phyloP scores from a whole-genome alignment of 2,797 vertebrate genomes.

The Danio tinwini region DNA sequence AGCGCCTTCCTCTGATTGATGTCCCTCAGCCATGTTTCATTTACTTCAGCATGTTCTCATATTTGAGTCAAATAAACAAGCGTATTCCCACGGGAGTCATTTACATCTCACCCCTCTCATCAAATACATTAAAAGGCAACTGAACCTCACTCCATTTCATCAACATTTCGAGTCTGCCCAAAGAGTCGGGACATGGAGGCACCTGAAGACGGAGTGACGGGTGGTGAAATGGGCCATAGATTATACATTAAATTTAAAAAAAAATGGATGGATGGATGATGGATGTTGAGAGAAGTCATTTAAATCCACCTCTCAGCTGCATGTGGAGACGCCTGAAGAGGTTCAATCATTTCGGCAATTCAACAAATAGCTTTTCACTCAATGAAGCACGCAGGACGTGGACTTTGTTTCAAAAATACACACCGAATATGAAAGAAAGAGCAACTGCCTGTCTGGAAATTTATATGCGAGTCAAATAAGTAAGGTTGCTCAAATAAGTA shows the following conservation, averaged over 20 bases:
- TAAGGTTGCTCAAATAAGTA: neutral
- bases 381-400: slow-evolving; percentile 44
- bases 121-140: slow-evolving; percentile 48
- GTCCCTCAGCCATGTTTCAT: slow-evolving; percentile 64
- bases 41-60: slow-evolving; percentile 60
- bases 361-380: slow-evolving; percentile 60
- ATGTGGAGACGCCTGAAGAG: slow-evolving; percentile 50
- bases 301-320: slow-evolving; percentile 54
- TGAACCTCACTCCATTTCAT: slow-evolving; percentile 42
- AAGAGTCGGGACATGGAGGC: slow-evolving; percentile 40
- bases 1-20: slow-evolving; percentile 57
- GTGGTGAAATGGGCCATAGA: slow-evolving; percentile 56
- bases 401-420: slow-evolving; percentile 55
- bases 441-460: slow-evolving; percentile 1
- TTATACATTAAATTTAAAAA: slow-evolving; percentile 56
- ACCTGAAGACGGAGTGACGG: slow-evolving; percentile 45
- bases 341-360: slow-evolving; percentile 61
- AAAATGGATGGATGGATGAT: slow-evolving; percentile 59
- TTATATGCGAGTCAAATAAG: neutral
- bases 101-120: slow-evolving; percentile 52
- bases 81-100: slow-evolving; percentile 52
- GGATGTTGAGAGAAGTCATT: slow-evolving; percentile 58
- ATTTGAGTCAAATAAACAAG: slow-evolving; percentile 62
- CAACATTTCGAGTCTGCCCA: slow-evolving; percentile 42
- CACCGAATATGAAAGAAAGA: slow-evolving; percentile 39